phyloP scores from a whole-genome alignment of 2,888 invertebrate species.

The Xestia rhomboidea region DNA sequence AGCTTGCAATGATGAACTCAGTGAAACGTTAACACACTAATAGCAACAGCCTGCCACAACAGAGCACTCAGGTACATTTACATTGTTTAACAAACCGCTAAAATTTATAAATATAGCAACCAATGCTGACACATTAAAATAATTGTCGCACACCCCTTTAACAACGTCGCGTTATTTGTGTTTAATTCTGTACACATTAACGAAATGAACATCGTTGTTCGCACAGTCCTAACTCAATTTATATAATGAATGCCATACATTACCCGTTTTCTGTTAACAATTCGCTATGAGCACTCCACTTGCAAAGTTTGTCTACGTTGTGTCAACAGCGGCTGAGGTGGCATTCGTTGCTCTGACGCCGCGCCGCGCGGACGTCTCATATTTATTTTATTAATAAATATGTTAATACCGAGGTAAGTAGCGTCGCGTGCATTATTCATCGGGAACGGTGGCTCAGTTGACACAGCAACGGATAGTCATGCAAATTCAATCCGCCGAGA shows the following conservation, averaged over 20 bases:
- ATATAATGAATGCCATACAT: constrained; percentile 90
- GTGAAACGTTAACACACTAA: constrained; percentile 42
- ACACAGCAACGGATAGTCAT: constrained; percentile 90
- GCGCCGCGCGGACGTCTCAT: constrained; percentile 83
- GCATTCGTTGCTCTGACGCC: constrained; percentile 76
- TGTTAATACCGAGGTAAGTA: constrained; percentile 90
- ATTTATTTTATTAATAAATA: constrained; percentile 91
- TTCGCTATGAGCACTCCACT: constrained; percentile 81
- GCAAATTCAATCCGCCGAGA: constrained; percentile 90
- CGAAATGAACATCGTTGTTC: constrained; percentile 86
- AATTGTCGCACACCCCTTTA: constrained; percentile 68
- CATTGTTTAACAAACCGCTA: constrained; percentile 57
- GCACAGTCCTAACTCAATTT: constrained; percentile 86
- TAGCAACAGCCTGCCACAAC: constrained; percentile 15
- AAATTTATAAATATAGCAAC: constrained; percentile 65
- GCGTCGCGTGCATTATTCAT: constrained; percentile 89
- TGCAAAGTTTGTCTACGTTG: constrained; percentile 80
- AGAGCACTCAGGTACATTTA: constrained; percentile 45
- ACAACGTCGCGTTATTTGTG: constrained; percentile 78
- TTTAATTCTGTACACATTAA: constrained; percentile 87
- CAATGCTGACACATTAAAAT: constrained; percentile 67
- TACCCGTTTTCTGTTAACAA: constrained; percentile 85
- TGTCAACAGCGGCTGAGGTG: constrained; percentile 80
- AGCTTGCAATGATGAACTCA: constrained; percentile 23
- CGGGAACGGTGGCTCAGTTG: constrained; percentile 87